Percentiles rank a stretch among this genome's conserved stretches.
phyloP scores from a whole-genome alignment of 2,797 vertebrate species.

The Echeneis naucrates region DNA sequence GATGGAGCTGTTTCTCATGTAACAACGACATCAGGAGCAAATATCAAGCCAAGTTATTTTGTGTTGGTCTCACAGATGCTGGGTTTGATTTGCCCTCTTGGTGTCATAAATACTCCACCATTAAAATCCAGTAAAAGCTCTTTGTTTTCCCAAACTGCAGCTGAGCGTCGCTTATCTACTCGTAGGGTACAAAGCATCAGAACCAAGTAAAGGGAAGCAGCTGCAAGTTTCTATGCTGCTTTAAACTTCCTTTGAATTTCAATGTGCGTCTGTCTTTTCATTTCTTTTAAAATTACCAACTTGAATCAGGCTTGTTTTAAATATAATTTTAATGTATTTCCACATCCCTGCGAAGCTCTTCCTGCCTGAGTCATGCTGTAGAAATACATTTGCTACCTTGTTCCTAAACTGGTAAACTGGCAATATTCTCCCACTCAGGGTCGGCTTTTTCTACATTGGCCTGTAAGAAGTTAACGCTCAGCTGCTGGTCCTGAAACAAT shows the following conservation, averaged over 20 bases:
- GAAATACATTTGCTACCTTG: background rate
- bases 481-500: background rate
- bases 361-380: too few relatives aligned
- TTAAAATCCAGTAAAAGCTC: too few relatives aligned
- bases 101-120: background rate
- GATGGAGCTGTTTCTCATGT: constrained; percentile 34
- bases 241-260: too few relatives aligned
- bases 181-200: too few relatives aligned
- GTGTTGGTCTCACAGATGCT: background rate
- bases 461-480: background rate
- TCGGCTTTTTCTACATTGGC: too few relatives aligned
- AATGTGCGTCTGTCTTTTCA: too few relatives aligned
- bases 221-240: too few relatives aligned
- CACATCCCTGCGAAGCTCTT: too few relatives aligned
- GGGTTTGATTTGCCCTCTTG: background rate
- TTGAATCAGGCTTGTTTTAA: too few relatives aligned
- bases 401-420: background rate
- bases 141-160: background rate
- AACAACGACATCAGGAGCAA: background rate
- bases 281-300: too few relatives aligned
- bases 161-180: background rate
- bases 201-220: too few relatives aligned
- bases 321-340: too few relatives aligned
- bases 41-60: background rate
- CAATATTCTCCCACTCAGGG: background rate